phyloP scores from a whole-genome alignment of 92 coral and sea anemone genomes.

The Porites lobata region DNA sequence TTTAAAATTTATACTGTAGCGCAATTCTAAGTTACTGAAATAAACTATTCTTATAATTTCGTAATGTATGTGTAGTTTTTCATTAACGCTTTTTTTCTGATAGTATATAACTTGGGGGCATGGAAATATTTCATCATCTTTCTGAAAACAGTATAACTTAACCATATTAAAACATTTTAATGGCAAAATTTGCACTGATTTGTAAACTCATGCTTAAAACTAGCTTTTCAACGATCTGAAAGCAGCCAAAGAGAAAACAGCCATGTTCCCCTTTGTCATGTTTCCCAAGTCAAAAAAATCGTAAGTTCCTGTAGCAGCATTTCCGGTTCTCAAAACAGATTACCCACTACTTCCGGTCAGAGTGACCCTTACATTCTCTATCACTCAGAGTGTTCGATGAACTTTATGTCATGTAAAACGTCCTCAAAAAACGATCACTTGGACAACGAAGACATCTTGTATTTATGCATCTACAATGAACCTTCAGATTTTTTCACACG shows the following conservation, averaged over 20 bases:
- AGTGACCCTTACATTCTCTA: background rate
- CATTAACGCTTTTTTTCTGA: background rate
- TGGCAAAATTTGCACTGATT: background rate
- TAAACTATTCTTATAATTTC: background rate
- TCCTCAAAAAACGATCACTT: conserved; percentile 3
- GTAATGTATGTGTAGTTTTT: background rate
- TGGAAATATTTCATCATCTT: too few species aligned
- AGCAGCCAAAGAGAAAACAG: background rate
- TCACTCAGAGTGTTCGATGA: background rate
- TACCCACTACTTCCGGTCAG: conserved; percentile 30
- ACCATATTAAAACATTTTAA: background rate
- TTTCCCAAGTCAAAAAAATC: background rate
- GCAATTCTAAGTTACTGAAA: background rate
- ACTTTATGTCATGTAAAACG: background rate
- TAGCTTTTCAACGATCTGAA: background rate
- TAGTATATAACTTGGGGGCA: background rate
- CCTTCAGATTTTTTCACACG: conserved; percentile 46
- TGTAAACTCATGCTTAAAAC: background rate
- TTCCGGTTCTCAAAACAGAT: conserved; percentile 21
- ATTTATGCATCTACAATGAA: conserved; percentile 38
- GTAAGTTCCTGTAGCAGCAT: conserved; percentile 21
- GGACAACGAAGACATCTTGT: conserved; percentile 10
- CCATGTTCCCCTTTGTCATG: background rate
- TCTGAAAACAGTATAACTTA: too few species aligned
- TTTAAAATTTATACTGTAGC: background rate